These are phyloP conservation scores for Anarsia innoxiella DNA, from an alignment of 2,888 invertebrate genomes.

Conservation along the genomic window DNA sequence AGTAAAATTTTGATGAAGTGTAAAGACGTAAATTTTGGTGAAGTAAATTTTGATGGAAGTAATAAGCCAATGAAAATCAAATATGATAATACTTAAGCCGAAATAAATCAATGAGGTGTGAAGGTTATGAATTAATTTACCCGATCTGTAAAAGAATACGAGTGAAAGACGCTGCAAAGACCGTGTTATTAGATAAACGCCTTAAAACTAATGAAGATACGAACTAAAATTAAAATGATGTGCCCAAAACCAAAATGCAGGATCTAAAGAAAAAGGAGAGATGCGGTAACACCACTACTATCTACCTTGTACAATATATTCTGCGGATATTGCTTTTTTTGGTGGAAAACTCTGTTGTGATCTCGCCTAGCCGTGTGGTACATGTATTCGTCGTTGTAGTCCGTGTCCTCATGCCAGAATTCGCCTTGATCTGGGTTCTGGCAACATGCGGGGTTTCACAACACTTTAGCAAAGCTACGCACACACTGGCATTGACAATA, in stretches of 20 bases:
- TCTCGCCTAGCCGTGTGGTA: constrained; percentile 70
- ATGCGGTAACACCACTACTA: constrained; percentile 18
- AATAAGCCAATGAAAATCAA: too few relatives aligned
- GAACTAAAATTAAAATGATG: constrained; percentile 10
- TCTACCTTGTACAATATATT: constrained; percentile 71
- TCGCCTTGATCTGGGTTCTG: constrained; percentile 59
- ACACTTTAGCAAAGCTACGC: constrained; percentile 50
- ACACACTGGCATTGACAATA: constrained; percentile 35
- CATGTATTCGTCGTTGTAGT: constrained; percentile 70
- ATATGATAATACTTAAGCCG: too few relatives aligned
- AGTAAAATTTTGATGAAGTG: too few relatives aligned
- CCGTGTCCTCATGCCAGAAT: constrained; percentile 60
- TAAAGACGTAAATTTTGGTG: too few relatives aligned
- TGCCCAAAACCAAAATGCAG: constrained; percentile 1
- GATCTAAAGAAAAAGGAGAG: constrained; percentile 3
- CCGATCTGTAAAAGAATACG: too few relatives aligned
- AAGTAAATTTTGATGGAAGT: too few relatives aligned
- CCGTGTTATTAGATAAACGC: too few relatives aligned
- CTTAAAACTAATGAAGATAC: too few relatives aligned
- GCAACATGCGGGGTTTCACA: constrained; percentile 46
- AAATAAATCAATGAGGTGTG: too few relatives aligned
- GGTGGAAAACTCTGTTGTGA: constrained; percentile 63
- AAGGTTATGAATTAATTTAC: too few relatives aligned
- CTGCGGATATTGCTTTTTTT: constrained; percentile 71
- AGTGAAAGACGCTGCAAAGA: too few relatives aligned